Conservation (phyloP, 2,888 invertebrate species). For the Mythimna impura region DNA sequence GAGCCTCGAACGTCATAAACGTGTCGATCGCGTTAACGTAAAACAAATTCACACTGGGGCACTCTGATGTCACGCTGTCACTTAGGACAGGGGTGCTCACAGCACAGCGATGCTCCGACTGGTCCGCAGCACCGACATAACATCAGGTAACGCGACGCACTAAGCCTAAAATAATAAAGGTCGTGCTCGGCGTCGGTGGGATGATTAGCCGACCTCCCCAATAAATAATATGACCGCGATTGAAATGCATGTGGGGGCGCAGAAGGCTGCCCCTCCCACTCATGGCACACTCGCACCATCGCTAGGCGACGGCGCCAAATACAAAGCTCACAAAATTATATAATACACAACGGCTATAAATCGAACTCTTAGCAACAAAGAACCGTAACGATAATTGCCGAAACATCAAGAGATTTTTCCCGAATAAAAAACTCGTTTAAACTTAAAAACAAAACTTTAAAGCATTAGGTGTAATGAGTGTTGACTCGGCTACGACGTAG, state of each 20-base stretch:
- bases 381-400: conserved; percentile 82
- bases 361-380: conserved; percentile 84
- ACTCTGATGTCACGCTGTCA: neutral
- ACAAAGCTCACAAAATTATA: conserved; percentile 82
- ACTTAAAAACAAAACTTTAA: conserved; percentile 83
- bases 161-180: conserved; percentile 80
- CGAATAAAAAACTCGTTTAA: conserved; percentile 66
- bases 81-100: neutral
- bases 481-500: conserved; percentile 85
- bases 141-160: conserved; percentile 87
- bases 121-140: conserved; percentile 71
- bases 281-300: conserved; percentile 84
- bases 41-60: neutral
- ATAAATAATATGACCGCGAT: conserved; percentile 85
- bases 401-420: conserved; percentile 75
- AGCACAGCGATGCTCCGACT: conserved; percentile 58
- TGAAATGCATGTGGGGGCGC: conserved; percentile 75
- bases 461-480: conserved; percentile 87
- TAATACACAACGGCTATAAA: conserved; percentile 87
- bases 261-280: conserved; percentile 57
- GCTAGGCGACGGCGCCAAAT: conserved; percentile 81
- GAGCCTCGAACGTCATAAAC: too few relatives aligned
- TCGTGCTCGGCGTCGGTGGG: conserved; percentile 88
- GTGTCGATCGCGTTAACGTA: too few relatives aligned
- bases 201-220: conserved; percentile 82